Base-by-base conservation (phyloP, 1,140 invertebrate species). In the Tetragnatha versicolor region DNA sequence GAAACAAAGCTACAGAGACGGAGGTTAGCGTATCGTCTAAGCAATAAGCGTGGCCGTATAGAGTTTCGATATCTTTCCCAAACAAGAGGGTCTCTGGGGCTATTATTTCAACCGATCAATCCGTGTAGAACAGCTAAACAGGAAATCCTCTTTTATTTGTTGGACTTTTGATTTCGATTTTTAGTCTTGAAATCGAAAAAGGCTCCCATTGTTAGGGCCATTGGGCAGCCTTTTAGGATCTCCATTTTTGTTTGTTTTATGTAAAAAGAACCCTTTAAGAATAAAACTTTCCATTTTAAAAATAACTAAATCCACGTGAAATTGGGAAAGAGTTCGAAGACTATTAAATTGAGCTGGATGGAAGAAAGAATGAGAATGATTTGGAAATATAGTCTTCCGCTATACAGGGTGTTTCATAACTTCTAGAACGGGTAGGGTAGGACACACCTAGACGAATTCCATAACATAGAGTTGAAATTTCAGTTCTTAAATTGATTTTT, bases 81-180 rank as follows among this genome's bases (percentile, higher is more conserved):
- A 58, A 58, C 55, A 58, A 58, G 31, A 20, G 35, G 29, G 55
- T 58, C 55, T 58, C 55, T 31, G 35, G 55, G 55, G 55, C 55
- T 58, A 58, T 58, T 58, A 58, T 58, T 58, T 58, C 55, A 58
- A 58, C 29, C 55, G 55, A 58, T 58, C 55, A 58, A 58, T 58
- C 55, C 55, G 31, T 58, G 55, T 58, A 58, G 35, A 58, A 58
- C 55, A 58, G 55, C 55, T 58, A 58, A 58, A 58, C 55, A 58
- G 55, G 55, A 58, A 58, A 58, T 58, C 55, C 55, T 58, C 35
- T 58, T 58, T 31, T n/a, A 33, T 58, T 20, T n/a, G 55, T 31
- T 22, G 55, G 55, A 58, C 55, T 58, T 58, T 58, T 31, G 55
- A 58, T 58, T 58, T 58, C 29, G 55, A 58, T 58, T 58, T 58